These are phyloP conservation scores for Oscheius sp. DNA, from an alignment of 2,888 invertebrate genomes.

Conservation along the genomic window DNA sequence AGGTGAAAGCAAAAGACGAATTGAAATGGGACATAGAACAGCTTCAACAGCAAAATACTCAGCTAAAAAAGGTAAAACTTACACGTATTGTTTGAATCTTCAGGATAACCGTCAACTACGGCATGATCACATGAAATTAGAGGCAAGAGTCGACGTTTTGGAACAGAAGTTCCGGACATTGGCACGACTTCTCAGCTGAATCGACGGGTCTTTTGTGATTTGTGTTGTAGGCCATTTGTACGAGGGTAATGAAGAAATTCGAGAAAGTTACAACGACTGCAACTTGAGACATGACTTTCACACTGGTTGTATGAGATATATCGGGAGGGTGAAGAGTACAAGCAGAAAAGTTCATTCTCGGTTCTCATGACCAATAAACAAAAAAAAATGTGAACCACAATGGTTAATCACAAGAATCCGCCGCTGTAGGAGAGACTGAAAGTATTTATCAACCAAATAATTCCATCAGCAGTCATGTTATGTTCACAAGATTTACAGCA, in stretches of 20 bases:
- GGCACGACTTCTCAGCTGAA: slow-evolving; percentile 56
- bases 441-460: no score
- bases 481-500: no score
- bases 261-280: background rate
- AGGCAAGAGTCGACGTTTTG: slow-evolving; percentile 60
- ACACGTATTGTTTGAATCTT: background rate
- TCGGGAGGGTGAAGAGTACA: no score
- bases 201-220: slow-evolving; percentile 18
- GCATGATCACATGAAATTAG: slow-evolving; percentile 59
- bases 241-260: slow-evolving; percentile 14
- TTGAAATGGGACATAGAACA: slow-evolving; percentile 68
- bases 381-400: no score
- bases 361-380: no score
- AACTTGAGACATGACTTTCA: no score
- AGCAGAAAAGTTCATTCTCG: no score
- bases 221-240: background rate
- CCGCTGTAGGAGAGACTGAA: no score
- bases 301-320: no score
- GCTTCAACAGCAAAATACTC: slow-evolving; percentile 61
- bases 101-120: slow-evolving; percentile 48
- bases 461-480: no score
- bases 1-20: slow-evolving; percentile 56
- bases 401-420: no score
- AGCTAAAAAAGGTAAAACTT: slow-evolving; percentile 45
- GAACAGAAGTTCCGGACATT: slow-evolving; percentile 68